Percentiles rank a stretch among this genome's conserved stretches.
These are phyloP conservation scores for Lordiphosa fenestrarum DNA, from an alignment of 2,888 invertebrate genomes.

Conservation along the genomic window DNA sequence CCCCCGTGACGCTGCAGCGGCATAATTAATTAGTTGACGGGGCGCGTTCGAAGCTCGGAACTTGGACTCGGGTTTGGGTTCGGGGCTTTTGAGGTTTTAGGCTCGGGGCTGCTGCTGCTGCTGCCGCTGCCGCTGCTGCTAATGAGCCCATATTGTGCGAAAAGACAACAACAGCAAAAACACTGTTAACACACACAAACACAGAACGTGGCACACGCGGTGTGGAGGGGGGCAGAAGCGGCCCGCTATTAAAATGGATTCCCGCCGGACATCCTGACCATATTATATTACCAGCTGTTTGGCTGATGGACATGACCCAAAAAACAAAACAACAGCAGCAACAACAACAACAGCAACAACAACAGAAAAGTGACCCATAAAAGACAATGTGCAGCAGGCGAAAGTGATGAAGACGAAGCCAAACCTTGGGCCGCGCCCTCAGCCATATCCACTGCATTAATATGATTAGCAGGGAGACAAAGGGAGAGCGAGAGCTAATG, in stretches of 20 bases:
- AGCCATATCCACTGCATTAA: constrained; percentile 56
- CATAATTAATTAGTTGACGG: constrained; percentile 72
- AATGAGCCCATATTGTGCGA: constrained; percentile 74
- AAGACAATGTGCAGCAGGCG: constrained; percentile 61
- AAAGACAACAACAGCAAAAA: constrained; percentile 35
- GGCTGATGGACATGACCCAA: constrained; percentile 70
- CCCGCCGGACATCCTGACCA: constrained; percentile 72
- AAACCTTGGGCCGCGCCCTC: constrained; percentile 38
- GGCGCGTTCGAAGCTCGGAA: constrained; percentile 16
- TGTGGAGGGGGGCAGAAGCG: not conserved
- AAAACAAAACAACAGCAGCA: constrained; percentile 36
- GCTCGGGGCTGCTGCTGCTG: constrained; percentile 39
- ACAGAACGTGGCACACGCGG: constrained; percentile 4
- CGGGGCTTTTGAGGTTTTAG: constrained; percentile 2
- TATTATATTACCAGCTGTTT: constrained; percentile 67
- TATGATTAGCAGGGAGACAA: constrained; percentile 53
- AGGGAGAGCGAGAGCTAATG: constrained; percentile 41
- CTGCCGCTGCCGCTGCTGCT: constrained; percentile 58
- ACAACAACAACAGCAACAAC: constrained; percentile 10
- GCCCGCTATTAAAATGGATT: constrained; percentile 72
- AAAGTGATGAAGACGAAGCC: constrained; percentile 50
- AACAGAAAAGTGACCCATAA: constrained; percentile 56
- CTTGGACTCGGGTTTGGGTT: constrained; percentile 22
- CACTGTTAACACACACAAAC: constrained; percentile 7
- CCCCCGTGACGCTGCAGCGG: constrained; percentile 74